A percentile compares a stretch with the other conserved stretches of the same genome.
Conservation (phyloP, 1,140 invertebrate genomes). For the Agrypnia vestita region DNA sequence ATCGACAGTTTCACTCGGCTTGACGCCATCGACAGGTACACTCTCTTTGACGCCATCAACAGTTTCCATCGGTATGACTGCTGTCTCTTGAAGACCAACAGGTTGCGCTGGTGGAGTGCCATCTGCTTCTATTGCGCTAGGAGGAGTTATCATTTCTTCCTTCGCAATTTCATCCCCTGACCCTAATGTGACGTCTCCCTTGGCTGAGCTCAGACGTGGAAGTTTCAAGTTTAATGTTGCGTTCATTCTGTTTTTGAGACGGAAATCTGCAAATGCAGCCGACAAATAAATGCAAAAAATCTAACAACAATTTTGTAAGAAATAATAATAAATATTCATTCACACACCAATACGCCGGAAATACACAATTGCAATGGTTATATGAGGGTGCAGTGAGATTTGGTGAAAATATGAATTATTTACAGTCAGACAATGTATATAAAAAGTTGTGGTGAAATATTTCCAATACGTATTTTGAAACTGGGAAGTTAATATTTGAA, state of each 20-base stretch:
- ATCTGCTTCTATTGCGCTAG: conserved; percentile 66
- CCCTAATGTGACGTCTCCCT: conserved; percentile 66
- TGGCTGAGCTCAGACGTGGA: conserved; percentile 64
- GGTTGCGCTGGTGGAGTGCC: conserved; percentile 11
- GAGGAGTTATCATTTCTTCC: conserved; percentile 62
- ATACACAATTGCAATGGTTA: background rate
- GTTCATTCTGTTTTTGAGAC: conserved; percentile 69
- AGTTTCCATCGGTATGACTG: background rate
- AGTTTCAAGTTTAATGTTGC: conserved; percentile 69
- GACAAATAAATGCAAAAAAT: conserved; percentile 36
- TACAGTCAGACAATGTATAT: background rate
- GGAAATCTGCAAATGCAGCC: conserved; percentile 64
- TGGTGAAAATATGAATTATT: conserved; percentile 28
- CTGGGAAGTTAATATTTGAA: conserved; percentile 5
- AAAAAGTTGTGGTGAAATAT: too few relatives aligned
- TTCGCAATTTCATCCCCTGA: conserved; percentile 16
- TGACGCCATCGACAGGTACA: background rate
- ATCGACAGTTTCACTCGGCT: background rate
- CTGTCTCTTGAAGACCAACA: background rate
- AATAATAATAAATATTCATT: conserved; percentile 21
- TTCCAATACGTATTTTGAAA: conserved; percentile 1
- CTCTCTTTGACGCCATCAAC: background rate
- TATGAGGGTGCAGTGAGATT: conserved; percentile 7
- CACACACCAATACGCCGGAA: background rate
- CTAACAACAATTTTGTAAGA: conserved; percentile 13